Evolutionary conservation across 2,888 invertebrate species (phyloP), one percentile per base, ranked within the genome.

Genomic region (Brachylomia viminalis): DNA sequence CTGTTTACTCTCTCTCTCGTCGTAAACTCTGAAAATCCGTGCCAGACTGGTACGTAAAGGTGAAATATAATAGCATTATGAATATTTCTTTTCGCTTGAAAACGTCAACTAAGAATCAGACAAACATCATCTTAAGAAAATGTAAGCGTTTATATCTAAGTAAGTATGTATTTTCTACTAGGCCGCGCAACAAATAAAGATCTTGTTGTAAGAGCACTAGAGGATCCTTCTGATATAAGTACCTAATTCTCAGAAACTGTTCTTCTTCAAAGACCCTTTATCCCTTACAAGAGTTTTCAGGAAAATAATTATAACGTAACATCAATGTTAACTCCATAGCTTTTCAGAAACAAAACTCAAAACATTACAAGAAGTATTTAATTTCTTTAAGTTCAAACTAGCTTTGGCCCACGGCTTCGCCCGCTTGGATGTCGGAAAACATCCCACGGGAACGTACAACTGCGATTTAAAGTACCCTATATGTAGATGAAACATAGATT

Each of bases 181-280:
- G 2, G 20, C 13, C 23, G 7, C 23, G 13, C 15, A 49, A 33
- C 71, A 61, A 80, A 52, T 13, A 27, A 38, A 30, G 15, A 61
- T 70, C 17, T 33, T 23, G 20, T 59, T 52, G 8, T 59, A 38
- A 27, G 15, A 47, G 11, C 33, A 71, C 52, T 38, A 45, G 33
- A 52, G 20, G 11, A 20, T 45, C 5, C 33, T 71, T 38, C 23
- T 27, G 49, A 59, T 70, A 20, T 11, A 70, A 8, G 15, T 11
- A 71, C 13, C 38, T 20, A 23, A 27, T 66, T 82, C 45, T 30
- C 5, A 42, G 38, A 66, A 78, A 74, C 38, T 17, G 27, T 38
- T 80, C 49, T 17, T 23, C 15, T 62, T 49, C 6, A 27, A 4
- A 47, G 7, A 27, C 3, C 5, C 6, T 45, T 45, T 11, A 71